Evolutionary conservation across 2,888 invertebrate species (phyloP).

Genomic region (Notodonta ziczac): DNA sequence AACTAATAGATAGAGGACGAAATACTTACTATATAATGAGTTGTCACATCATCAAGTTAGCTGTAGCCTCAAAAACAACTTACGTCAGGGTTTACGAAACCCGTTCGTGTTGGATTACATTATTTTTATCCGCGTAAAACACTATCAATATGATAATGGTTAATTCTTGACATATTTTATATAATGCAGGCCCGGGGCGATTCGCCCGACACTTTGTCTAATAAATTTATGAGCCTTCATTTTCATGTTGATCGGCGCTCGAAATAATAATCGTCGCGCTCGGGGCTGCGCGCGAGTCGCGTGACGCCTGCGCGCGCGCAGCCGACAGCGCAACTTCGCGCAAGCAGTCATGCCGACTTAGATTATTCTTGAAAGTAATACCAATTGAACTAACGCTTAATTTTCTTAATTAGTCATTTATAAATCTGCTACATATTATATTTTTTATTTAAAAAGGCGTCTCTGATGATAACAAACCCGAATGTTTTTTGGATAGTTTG

Average conservation of each 20-base stretch:
- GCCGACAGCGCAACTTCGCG: not conserved
- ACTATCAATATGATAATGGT: conserved; percentile 78
- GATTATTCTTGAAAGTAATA: not conserved
- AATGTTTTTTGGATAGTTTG: no score
- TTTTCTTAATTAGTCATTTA: no score
- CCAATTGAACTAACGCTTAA: not conserved
- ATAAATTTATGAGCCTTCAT: conserved; percentile 83
- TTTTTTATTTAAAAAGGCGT: no score
- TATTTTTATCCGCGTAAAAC: conserved; percentile 67
- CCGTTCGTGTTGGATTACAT: conserved; percentile 23
- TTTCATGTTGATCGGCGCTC: conserved; percentile 83
- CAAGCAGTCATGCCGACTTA: not conserved
- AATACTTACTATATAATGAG: no score
- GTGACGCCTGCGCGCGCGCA: conserved; percentile 48
- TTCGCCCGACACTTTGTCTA: conserved; percentile 82
- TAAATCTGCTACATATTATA: no score
- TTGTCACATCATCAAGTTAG: no score
- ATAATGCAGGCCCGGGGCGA: conserved; percentile 79
- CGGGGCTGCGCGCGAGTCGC: conserved; percentile 67
- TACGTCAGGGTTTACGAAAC: not conserved
- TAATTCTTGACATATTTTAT: conserved; percentile 83
- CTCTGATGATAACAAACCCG: no score
- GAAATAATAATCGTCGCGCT: conserved; percentile 82
- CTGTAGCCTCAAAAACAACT: no score
- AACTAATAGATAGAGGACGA: no score